Percentiles rank a stretch among this genome's conserved stretches.
These are phyloP conservation scores for Tretioscincus oriximinensis DNA, from an alignment of 2,113 vertebrate species.

Conservation along the genomic window DNA sequence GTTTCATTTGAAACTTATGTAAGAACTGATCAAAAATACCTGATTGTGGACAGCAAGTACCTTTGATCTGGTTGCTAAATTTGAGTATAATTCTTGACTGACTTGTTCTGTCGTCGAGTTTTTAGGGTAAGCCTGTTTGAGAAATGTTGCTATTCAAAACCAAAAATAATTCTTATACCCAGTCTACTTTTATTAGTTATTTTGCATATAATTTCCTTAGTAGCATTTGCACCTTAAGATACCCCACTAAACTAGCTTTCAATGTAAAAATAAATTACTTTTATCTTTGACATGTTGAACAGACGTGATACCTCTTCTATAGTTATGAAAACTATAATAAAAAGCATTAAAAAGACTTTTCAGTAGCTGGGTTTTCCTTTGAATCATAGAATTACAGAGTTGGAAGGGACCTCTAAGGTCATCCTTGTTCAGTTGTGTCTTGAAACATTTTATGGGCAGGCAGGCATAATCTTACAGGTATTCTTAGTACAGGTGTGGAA, in stretches of 20 bases:
- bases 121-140: neutral
- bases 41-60: neutral
- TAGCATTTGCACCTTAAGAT: neutral
- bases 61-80: neutral
- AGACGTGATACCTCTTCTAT: neutral
- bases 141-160: neutral
- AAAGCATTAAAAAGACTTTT: neutral
- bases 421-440: too few species aligned
- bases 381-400: too few species aligned
- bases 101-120: neutral
- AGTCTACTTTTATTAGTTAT: neutral
- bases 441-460: too few species aligned
- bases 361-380: too few species aligned
- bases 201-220: neutral
- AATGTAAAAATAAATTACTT: neutral
- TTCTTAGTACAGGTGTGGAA: too few species aligned
- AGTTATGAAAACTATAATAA: neutral
- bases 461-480: too few species aligned
- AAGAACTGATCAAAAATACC: neutral
- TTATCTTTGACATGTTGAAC: neutral
- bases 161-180: neutral
- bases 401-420: too few species aligned
- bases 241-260: neutral
- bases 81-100: neutral
- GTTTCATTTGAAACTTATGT: conserved; percentile 21